A percentile compares a stretch with the other conserved stretches of the same genome.
phyloP scores from a whole-genome alignment of 2,113 vertebrate genomes.

The Quiscalus mexicanus region DNA sequence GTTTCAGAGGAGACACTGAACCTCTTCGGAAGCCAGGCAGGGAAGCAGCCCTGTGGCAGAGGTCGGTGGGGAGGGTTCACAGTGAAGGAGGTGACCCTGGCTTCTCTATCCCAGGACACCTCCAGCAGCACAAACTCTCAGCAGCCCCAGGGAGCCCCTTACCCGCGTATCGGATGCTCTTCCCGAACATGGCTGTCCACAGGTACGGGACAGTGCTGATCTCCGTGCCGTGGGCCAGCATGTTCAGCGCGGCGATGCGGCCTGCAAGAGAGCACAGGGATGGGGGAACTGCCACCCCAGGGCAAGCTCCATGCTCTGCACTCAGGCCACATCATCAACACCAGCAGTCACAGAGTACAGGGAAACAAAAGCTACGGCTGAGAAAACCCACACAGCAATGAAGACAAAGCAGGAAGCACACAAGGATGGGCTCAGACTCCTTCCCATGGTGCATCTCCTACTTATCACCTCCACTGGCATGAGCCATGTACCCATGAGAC shows the following conservation, averaged over 20 bases:
- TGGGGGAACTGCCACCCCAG: accelerated
- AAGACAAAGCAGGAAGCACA: neutral
- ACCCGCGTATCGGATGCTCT: conserved; percentile 94
- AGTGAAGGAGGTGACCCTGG: neutral
- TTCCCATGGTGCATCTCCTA: neutral
- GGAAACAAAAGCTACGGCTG: neutral
- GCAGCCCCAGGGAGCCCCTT: neutral
- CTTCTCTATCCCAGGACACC: neutral
- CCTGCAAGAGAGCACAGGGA: conserved; percentile 72
- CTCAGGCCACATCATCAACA: neutral
- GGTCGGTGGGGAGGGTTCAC: accelerated
- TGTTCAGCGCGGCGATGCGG: conserved; percentile 89
- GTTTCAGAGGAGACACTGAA: neutral
- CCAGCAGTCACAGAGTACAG: neutral
- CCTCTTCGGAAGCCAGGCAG: neutral
- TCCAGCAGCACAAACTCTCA: neutral
- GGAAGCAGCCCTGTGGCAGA: neutral
- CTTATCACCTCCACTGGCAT: accelerated
- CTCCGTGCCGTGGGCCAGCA: conserved; percentile 89
- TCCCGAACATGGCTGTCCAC: conserved; percentile 97
- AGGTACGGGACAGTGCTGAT: conserved; percentile 92
- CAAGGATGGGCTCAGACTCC: accelerated
- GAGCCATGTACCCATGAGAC: neutral
- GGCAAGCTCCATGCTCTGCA: neutral
- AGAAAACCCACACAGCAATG: neutral